Evolutionary conservation across 2,888 invertebrate genomes (phyloP).

Genomic region (Dermolepida albohirtum): DNA sequence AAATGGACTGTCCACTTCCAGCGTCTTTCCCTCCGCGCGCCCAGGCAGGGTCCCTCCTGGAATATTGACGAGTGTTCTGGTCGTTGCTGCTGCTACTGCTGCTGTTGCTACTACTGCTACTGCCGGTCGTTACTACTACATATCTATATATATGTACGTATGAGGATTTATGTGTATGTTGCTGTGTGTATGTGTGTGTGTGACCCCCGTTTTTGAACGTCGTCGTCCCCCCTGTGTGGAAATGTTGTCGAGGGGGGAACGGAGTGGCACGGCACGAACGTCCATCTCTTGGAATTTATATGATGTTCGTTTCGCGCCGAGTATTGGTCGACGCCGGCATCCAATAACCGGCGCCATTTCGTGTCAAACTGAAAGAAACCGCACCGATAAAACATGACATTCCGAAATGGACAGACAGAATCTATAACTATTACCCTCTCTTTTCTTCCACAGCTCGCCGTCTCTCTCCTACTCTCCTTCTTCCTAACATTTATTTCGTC

Average conservation of each 20-base stretch:
- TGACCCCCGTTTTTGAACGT: slow-evolving; percentile 59
- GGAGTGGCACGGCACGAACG: slow-evolving; percentile 50
- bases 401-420: slow-evolving; percentile 61
- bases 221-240: slow-evolving; percentile 54
- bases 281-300: slow-evolving; percentile 65
- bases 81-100: background rate
- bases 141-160: slow-evolving; percentile 63
- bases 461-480: slow-evolving; percentile 39
- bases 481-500: too few relatives aligned
- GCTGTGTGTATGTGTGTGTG: slow-evolving; percentile 3
- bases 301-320: slow-evolving; percentile 63
- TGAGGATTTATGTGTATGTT: background rate
- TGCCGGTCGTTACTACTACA: slow-evolving; percentile 3
- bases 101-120: too few relatives aligned
- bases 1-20: slow-evolving; percentile 64
- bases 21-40: slow-evolving; percentile 53
- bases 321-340: slow-evolving; percentile 63
- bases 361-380: slow-evolving; percentile 64
- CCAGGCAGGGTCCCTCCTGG: slow-evolving; percentile 43
- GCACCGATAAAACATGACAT: slow-evolving; percentile 64
- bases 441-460: slow-evolving; percentile 29
- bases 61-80: slow-evolving; percentile 59
- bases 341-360: slow-evolving; percentile 64
- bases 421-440: slow-evolving; percentile 54
- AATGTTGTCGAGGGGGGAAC: too few relatives aligned